phyloP scores from a whole-genome alignment of 2,797 vertebrate species.

The Dryobates pubescens region DNA sequence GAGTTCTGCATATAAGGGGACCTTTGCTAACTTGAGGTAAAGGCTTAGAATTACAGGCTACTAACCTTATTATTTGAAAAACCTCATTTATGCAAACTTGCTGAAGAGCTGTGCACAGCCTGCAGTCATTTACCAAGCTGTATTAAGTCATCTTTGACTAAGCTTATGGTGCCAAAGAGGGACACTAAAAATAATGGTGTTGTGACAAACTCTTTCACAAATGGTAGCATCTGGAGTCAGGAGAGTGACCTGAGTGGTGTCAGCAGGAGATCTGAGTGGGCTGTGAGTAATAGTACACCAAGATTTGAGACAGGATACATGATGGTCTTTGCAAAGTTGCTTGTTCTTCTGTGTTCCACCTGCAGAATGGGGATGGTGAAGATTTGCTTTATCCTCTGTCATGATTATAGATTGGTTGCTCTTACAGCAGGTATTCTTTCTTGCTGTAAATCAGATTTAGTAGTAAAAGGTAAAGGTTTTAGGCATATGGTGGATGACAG shows the following conservation, averaged over 20 bases:
- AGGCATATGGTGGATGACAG: neutral
- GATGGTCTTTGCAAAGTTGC: neutral
- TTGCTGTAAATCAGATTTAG: neutral
- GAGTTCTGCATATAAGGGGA: neutral
- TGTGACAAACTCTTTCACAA: neutral
- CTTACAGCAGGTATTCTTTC: neutral
- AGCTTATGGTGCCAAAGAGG: neutral
- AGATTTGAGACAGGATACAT: neutral
- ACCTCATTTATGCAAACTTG: neutral
- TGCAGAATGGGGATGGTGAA: neutral
- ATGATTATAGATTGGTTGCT: neutral
- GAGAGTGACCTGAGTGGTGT: neutral
- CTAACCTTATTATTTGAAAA: neutral
- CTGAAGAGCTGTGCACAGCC: neutral
- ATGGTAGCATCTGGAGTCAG: neutral
- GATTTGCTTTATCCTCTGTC: neutral
- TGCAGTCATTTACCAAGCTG: neutral
- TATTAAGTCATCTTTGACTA: neutral
- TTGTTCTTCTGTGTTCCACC: neutral
- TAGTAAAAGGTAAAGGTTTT: neutral
- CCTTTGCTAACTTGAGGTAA: neutral
- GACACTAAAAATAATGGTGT: neutral
- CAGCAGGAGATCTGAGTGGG: neutral
- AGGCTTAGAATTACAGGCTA: neutral
- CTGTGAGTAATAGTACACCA: neutral